Conservation (phyloP, 2,113 vertebrate genomes). For the Phasianus colchicus region DNA sequence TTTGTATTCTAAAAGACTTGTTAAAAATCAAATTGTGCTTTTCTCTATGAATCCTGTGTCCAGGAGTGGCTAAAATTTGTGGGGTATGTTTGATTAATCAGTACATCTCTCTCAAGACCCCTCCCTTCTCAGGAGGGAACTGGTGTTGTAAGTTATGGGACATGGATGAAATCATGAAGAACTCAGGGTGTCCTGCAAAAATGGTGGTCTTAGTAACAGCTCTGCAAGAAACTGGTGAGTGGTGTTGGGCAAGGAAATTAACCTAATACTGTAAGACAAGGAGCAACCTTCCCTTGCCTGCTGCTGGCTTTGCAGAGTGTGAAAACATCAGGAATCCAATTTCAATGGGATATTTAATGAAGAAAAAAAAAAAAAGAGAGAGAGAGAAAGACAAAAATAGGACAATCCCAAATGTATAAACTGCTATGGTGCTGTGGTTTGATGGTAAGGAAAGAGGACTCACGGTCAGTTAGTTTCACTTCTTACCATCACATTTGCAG, state of each 20-base stretch:
- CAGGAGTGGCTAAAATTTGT: background rate
- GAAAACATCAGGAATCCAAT: too few species aligned
- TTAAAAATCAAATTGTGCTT: background rate
- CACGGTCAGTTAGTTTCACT: background rate
- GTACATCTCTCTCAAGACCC: background rate
- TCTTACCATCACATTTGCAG: background rate
- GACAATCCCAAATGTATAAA: background rate
- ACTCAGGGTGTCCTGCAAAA: background rate
- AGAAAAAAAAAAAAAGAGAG: background rate
- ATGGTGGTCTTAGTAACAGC: background rate
- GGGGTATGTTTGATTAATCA: background rate
- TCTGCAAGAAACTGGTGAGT: background rate
- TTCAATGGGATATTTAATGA: background rate
- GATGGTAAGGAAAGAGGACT: background rate
- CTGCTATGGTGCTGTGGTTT: accelerated
- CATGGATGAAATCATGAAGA: background rate
- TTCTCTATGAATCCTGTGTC: background rate
- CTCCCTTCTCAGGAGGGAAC: background rate
- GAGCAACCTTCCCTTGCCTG: background rate
- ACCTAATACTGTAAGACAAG: background rate
- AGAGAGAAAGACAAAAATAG: background rate
- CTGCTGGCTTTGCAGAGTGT: background rate
- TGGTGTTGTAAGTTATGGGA: background rate
- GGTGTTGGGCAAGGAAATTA: background rate
- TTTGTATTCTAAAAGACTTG: background rate